These are phyloP conservation scores for Ptychochromis oligacanthus DNA, from an alignment of 2,113 vertebrate species.

Conservation along the genomic window DNA sequence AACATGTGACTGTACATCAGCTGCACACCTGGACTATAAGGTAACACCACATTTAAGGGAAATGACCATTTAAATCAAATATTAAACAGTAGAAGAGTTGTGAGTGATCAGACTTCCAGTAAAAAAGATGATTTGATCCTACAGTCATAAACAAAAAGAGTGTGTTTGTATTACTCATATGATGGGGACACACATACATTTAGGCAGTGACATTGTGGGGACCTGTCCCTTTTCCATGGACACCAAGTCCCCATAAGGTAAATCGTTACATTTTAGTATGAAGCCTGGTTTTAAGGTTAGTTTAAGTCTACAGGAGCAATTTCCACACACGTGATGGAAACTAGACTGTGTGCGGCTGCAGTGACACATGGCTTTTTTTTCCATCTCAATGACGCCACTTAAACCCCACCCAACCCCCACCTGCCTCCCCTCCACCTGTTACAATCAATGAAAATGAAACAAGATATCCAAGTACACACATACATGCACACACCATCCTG, in stretches of 20 bases:
- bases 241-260: not conserved
- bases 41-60: no score
- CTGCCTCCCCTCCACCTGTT: not conserved
- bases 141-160: not conserved
- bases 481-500: not conserved
- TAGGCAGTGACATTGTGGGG: not conserved
- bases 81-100: not conserved
- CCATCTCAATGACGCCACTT: not conserved
- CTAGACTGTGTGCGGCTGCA: not conserved
- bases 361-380: not conserved
- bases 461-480: not conserved
- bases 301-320: not conserved
- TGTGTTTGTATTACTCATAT: not conserved
- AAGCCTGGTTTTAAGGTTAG: not conserved
- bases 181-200: not conserved
- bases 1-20: not conserved
- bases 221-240: not conserved
- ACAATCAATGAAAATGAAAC: slow-evolving; percentile 29
- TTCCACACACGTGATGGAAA: not conserved
- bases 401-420: not conserved
- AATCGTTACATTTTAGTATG: not conserved
- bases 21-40: accelerated
- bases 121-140: no score
- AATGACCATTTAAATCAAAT: not conserved
- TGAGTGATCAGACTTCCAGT: no score